Base-by-base conservation (phyloP, 2,113 vertebrate genomes). In the Oxyura jamaicensis region DNA sequence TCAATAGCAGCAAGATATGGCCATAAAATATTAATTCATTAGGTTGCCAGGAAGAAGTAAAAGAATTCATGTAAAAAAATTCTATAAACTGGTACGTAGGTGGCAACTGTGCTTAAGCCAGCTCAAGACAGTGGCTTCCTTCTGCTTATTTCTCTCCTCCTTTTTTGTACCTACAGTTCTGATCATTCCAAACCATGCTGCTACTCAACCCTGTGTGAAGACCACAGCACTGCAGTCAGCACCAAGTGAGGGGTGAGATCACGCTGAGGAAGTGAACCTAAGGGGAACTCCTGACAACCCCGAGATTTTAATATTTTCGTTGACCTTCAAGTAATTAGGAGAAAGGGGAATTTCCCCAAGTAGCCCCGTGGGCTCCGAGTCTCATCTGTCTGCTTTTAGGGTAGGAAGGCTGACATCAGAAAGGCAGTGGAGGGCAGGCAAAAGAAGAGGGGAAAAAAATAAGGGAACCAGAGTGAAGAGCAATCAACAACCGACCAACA, bases 251-350 rank as follows among this genome's bases (percentile, higher is more conserved):
- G 26, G 52, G 62, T 77, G 71, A 92, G 65, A 92, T 72, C 58
- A 78, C 31, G n/a, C 29, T 29, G 75, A 69, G 83, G 55, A 86
- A 62, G 73, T 65, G 11, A 95, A 74, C 58, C 65, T 60, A 86
- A 5, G 22, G 72, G 41, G 52, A 86, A 82, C 69, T 92, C 82
- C 94, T 96, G 80, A 78, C 94, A 95, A 96, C 88, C 88, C 60
- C 10, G 33, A 39, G 83, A 94, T 76, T 90, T 94, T 92, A 96
- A 96, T 94, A 96, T 93, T 95, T 96, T 96, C 82, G 53, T 79
- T 94, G 95, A 95, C 95, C 92, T 97, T 97, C 95, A 97, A 96
- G 96, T 96, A 96, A 91, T 82, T 58, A 93, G 52, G 94, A 82
- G 52, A 66, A 83, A 88, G 65, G 68, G 76, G 73, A 88, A 86